Percentiles rank a stretch among this genome's conserved stretches.
phyloP scores from a whole-genome alignment of 2,113 vertebrate genomes.

The Mesocricetus auratus region DNA sequence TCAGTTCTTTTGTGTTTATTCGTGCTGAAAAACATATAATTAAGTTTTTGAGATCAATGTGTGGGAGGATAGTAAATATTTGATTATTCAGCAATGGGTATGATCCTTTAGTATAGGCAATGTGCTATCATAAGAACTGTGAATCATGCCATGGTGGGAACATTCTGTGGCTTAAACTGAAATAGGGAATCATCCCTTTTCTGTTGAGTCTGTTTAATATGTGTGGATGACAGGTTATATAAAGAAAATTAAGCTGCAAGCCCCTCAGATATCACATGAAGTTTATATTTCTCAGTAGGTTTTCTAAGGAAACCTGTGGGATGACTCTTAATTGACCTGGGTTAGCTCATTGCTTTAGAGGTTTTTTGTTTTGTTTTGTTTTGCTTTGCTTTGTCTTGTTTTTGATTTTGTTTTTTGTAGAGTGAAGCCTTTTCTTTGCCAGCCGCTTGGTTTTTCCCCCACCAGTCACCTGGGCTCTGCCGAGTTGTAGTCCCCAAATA shows the following conservation, averaged over 20 bases:
- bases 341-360: neutral
- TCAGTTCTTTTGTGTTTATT: neutral
- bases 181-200: neutral
- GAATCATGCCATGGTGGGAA: accelerated
- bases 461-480: no score
- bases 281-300: neutral
- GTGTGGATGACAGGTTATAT: neutral
- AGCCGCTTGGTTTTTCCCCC: no score
- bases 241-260: neutral
- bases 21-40: neutral
- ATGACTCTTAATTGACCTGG: neutral
- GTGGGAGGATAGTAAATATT: neutral
- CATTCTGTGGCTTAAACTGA: neutral
- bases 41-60: neutral
- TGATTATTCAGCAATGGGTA: neutral
- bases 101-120: no score
- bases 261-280: neutral
- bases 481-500: no score
- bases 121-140: neutral
- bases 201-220: neutral
- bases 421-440: no score
- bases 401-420: no score
- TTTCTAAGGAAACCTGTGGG: neutral
- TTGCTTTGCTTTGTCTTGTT: no score
- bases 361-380: no score